Percentiles rank a stretch among this genome's conserved stretches.
Conservation (phyloP, 2,797 vertebrate species). For the Staurois parvus region DNA sequence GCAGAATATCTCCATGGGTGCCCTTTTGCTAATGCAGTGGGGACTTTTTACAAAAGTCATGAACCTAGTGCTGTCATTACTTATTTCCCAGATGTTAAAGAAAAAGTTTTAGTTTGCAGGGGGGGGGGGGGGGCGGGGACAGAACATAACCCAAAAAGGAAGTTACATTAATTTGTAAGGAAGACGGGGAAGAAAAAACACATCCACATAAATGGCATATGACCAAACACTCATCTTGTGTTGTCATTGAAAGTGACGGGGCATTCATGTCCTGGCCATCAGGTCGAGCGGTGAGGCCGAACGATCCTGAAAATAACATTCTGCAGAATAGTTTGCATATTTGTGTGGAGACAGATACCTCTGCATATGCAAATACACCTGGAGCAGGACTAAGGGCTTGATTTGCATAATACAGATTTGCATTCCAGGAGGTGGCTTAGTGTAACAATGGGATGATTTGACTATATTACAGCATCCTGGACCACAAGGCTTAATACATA, state of each 20-base stretch:
- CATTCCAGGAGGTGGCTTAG: constrained; percentile 10
- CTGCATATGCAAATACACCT: constrained; percentile 35
- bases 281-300: no score
- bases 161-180: no score
- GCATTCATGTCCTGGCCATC: not conserved
- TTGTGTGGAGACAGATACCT: not conserved
- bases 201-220: not conserved
- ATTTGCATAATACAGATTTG: constrained; percentile 53
- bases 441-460: constrained; percentile 40
- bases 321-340: constrained; percentile 13
- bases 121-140: no score
- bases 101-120: no score
- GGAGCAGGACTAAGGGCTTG: no score
- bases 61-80: no score
- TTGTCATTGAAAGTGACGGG: not conserved
- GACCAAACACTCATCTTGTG: no score
- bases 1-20: not conserved
- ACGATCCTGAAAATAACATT: not conserved
- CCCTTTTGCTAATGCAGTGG: not conserved
- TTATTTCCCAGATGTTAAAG: no score
- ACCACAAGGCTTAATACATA: not conserved
- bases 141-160: no score
- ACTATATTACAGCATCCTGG: constrained; percentile 26
- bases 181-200: no score
- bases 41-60: not conserved